Conservation (phyloP, 2,888 invertebrate genomes). For the Allolobophora icterica region DNA sequence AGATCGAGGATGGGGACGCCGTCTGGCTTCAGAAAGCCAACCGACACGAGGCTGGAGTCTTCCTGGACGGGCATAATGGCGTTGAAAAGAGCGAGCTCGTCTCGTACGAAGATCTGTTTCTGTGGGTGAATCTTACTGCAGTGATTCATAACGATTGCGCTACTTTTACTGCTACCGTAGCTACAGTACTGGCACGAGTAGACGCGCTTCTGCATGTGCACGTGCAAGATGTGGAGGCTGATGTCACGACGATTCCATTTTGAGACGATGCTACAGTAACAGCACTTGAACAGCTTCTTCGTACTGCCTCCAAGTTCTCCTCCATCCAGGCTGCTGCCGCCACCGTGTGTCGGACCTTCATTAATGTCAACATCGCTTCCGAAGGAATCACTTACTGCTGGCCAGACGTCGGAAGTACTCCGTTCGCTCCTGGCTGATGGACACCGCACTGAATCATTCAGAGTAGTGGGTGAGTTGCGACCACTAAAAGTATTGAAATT, state of each 20-base stretch:
- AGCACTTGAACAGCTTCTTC: slow-evolving; percentile 42
- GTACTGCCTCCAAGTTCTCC: background rate
- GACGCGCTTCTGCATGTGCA: slow-evolving; percentile 42
- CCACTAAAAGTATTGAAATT: background rate
- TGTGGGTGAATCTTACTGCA: slow-evolving; percentile 34
- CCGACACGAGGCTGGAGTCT: slow-evolving; percentile 19
- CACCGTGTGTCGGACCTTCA: background rate
- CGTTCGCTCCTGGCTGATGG: slow-evolving; percentile 3
- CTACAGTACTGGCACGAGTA: slow-evolving; percentile 42
- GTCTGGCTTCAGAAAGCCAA: slow-evolving; percentile 36
- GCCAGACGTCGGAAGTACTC: background rate
- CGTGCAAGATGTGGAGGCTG: slow-evolving; percentile 40
- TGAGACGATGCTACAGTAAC: slow-evolving; percentile 41
- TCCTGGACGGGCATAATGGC: slow-evolving; percentile 38
- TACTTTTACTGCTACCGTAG: slow-evolving; percentile 42
- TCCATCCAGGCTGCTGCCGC: background rate
- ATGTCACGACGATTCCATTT: slow-evolving; percentile 43
- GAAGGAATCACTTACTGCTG: too few relatives aligned
- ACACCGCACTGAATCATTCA: background rate
- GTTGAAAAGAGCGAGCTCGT: slow-evolving; percentile 40
- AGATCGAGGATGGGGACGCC: slow-evolving; percentile 37
- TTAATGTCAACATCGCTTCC: background rate
- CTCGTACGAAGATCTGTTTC: slow-evolving; percentile 29
- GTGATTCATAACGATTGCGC: slow-evolving; percentile 37
- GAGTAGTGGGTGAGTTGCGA: background rate